Evolutionary conservation across 2,888 invertebrate species (phyloP), one percentile per base, ranked within the genome.

Genomic region (Oscheius onirici): DNA sequence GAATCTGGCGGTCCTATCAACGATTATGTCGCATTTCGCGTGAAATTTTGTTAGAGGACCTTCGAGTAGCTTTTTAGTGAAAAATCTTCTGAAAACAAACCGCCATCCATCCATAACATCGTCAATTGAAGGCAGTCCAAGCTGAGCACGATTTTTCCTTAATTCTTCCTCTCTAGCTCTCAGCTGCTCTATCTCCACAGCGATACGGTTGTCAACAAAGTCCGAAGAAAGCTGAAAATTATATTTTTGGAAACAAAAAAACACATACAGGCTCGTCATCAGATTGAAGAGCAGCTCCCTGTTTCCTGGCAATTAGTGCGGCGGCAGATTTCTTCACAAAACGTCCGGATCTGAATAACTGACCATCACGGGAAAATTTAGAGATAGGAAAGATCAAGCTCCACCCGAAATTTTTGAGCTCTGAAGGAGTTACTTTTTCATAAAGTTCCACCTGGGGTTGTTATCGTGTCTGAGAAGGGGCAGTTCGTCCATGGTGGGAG

Each of bases 111-210:
- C 57, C 55, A 68, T 46, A 10, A 68, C 49, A 22, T 68, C 68
- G 41, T 57, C 68, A 17, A 68, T 70, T 3, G 76, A 69, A 10
- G 81, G 76, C 43, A 81, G 72, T 17, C 79, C 81, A 44, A 82
- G 61, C 51, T 78, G 79, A 34, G 76, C 73, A 3, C 88, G 81
- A 76, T 85, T 81, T 71, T 82, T 81, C n/a, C 88, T 83, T 49
- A 90, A 83, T 71, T 90, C 90, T 58, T 89, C 90, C 79, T 91
- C 90, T 3, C 90, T 84, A 72, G 90, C 89, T 49, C 88, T 84
- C 75, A 89, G 85, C 77, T 90, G 89, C 44, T 89, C 87, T 46
- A 90, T 88, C 80, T 91, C 91, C n/a, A 76, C 81, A 2, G 83
- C 81, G 43, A 83, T 83, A 11, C 83, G 71, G 11, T 77, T 76